These are phyloP conservation scores for Conus ventricosus DNA, from an alignment of 1,140 invertebrate genomes.

Conservation along the genomic window DNA sequence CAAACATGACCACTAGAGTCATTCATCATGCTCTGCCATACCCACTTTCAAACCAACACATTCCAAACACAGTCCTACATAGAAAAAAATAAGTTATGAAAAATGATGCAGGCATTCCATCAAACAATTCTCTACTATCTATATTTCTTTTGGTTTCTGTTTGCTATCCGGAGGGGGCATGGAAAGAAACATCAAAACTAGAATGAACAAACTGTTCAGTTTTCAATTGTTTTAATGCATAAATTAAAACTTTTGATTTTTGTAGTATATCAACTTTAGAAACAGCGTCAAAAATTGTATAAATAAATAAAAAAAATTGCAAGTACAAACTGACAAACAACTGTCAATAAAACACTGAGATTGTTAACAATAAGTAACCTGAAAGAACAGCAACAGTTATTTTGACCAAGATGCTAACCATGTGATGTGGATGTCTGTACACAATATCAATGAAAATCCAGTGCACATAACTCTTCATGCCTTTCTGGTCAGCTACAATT, in stretches of 20 bases:
- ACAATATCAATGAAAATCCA: neutral
- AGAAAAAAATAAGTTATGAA: neutral
- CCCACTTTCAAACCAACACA: neutral
- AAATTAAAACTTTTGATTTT: conserved; percentile 40
- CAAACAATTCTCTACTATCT: too few relatives aligned
- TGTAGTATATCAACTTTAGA: conserved; percentile 8
- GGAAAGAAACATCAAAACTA: neutral
- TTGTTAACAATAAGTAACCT: neutral
- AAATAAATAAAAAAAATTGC: conserved; percentile 4
- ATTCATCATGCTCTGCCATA: neutral
- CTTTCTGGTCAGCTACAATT: neutral
- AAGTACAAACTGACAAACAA: conserved; percentile 11
- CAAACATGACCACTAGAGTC: neutral
- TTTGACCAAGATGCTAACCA: neutral
- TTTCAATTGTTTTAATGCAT: conserved; percentile 38
- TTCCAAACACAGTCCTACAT: neutral
- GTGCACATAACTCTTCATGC: neutral
- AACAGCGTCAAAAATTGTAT: conserved; percentile 8
- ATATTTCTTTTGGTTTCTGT: too few relatives aligned
- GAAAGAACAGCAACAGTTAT: neutral
- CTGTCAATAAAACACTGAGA: conserved; percentile 3
- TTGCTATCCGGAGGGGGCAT: too few relatives aligned
- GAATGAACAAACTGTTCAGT: conserved; percentile 10
- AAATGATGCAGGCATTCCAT: too few relatives aligned
- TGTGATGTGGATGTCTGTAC: neutral